Evolutionary conservation across 2,113 vertebrate genomes (phyloP), one percentile per base, ranked within the genome.

Genomic region (Sinocyclocheilus maitianheensis): DNA sequence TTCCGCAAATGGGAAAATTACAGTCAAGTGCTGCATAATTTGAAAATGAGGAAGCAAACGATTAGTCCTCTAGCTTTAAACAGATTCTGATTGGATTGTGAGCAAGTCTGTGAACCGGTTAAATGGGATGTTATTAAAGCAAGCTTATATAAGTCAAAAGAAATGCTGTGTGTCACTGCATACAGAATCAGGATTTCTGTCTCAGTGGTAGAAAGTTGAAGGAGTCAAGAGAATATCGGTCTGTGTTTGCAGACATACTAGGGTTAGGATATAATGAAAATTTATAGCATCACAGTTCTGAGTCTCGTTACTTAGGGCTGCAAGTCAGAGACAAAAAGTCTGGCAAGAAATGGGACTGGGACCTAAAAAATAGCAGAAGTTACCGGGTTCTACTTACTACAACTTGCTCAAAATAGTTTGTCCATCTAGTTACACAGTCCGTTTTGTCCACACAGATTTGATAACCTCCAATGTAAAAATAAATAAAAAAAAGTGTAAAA

Each of bases 311-410:
- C 67, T 46, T 26, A 37, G 12, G 9, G 43, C 78, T 81, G 48
- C 26, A 48, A 87, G 48, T 46, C 0, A 1, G 71, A 88, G 91
- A 90, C 91, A 87, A 24, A n/a, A 77, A 87, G 91, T 93, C 92
- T 92, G 84, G 89, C 24, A 88, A 62, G 77, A 40, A 62, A 12
- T 20, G 65, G 72, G 74, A 67, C 40, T 80, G 60, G 86, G 53
- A 53, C 51, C 30, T 55, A 37, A 40, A 40, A 76, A 80, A 78
- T 62, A 84, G 63, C 22, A 60, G 12, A 46, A 46, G 87, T 4
- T 30, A 26, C 30, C 12, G n/a, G 55, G 58, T 77, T 88, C 67
- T 75, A 79, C 34, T 58, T 84, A 75, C 71, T 65, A 79, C 63
- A 85, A 53, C 43, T 40, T 53, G 16, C 30, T 63, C 3, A 63